Base-by-base conservation (phyloP, 2,113 vertebrate genomes). In the Rhinolophus ferrumequinum region DNA sequence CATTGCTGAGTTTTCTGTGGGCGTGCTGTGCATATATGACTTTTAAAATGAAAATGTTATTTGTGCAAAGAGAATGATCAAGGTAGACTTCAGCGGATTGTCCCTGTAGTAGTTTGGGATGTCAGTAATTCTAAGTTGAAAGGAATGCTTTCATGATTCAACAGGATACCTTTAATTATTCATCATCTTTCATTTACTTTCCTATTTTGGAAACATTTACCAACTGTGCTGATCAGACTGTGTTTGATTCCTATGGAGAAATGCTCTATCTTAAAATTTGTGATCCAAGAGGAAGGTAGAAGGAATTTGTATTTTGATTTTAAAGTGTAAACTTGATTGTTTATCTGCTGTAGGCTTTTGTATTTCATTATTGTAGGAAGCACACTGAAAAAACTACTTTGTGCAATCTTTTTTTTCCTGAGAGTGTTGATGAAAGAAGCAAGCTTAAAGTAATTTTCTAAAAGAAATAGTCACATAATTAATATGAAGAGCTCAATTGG, bases 1-100 rank as follows among this genome's bases (percentile, higher is more conserved):
- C 30, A 38, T 93, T 80, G 54, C 67, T 82, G 75, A 87, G 33
- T 47, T 96, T 96, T 80, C 84, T 44, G 75, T 33, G 15, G 50
- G 8, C 44, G 80, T 83, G 16, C 50, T 87, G 79, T 75, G 66
- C n/a, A 95, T 64, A 79, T 5, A 47, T 64, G 76, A 69, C 30
- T 93, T 95, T 89, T 81, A 89, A 94, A 93, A 83, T 76, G 28
- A 86, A 93, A 89, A 80, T 80, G 21, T 47, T 93, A 15, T 44
- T 75, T 94, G 50, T 89, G 35, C 82, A 50, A 92, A 60, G 24
- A 54, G n/a, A 22, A 18, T 76, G 77, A 85, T 88, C 58, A 94
- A 92, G 81, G 50, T 58, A 50, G 24, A 62, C 41, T 21, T 3
- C 47, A 30, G 30, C 4, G 0, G 64, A n/a, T n/a, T 84, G 62